phyloP scores from a whole-genome alignment of 2,113 vertebrate genomes.

The Silurus asotus region DNA sequence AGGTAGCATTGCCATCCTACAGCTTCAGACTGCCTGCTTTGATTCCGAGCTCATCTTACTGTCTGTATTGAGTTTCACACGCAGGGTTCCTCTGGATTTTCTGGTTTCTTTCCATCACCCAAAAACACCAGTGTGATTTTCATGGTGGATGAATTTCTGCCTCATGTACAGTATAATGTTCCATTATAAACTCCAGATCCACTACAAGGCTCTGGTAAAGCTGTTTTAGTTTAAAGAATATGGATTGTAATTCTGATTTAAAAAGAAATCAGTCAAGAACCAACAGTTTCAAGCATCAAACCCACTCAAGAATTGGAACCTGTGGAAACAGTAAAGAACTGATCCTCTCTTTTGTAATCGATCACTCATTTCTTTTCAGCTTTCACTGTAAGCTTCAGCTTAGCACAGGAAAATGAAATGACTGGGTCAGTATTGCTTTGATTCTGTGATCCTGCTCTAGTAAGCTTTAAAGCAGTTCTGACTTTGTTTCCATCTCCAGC shows the following conservation, averaged over 20 bases:
- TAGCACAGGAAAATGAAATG: neutral
- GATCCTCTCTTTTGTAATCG: neutral
- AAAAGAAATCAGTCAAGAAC: neutral
- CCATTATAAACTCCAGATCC: neutral
- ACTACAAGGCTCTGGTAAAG: neutral
- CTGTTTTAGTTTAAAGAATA: neutral
- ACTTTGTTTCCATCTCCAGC: slow-evolving; percentile 8
- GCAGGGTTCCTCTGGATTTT: neutral
- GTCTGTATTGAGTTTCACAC: neutral
- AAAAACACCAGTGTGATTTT: neutral
- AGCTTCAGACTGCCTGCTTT: neutral
- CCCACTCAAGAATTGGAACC: neutral
- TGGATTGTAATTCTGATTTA: no score
- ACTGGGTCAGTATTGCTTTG: neutral
- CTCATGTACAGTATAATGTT: neutral
- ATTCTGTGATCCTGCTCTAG: neutral
- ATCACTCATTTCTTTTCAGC: neutral
- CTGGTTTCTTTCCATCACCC: neutral
- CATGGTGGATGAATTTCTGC: neutral
- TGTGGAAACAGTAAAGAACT: neutral
- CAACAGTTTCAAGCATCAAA: slow-evolving; percentile 21
- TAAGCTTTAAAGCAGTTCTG: neutral
- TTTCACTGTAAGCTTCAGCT: neutral
- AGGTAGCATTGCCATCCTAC: neutral
- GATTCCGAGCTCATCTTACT: neutral